Percentiles rank a stretch among this genome's conserved stretches.
Evolutionary conservation across 2,113 vertebrate genomes (phyloP).

Genomic region (Daubentonia madagascariensis): DNA sequence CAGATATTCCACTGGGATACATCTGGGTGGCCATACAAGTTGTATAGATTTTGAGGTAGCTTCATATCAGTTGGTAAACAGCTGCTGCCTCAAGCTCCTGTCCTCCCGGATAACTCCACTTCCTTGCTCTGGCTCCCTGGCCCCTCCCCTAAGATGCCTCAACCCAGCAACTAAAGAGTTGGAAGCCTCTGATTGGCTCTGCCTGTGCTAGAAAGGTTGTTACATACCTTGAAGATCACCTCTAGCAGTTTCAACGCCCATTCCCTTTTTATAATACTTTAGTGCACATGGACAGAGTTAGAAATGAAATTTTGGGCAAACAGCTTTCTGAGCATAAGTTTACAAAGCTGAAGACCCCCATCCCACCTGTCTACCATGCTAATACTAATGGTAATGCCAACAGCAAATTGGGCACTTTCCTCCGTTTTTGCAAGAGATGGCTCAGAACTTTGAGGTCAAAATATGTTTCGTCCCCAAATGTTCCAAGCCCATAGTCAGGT

Average conservation of each 20-base stretch:
- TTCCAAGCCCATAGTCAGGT: background rate
- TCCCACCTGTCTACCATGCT: background rate
- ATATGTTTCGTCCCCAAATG: background rate
- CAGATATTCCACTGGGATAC: background rate
- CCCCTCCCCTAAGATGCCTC: background rate
- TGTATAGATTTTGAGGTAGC: background rate
- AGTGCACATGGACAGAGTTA: background rate
- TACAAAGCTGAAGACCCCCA: background rate
- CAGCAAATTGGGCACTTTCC: background rate
- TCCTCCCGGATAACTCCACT: background rate
- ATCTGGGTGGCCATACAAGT: background rate
- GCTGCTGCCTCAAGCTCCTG: background rate
- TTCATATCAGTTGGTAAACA: background rate
- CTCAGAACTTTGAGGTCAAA: conserved; percentile 5
- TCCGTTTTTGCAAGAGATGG: background rate
- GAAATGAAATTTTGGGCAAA: background rate
- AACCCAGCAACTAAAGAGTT: background rate
- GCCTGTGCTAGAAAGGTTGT: background rate
- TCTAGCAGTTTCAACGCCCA: background rate
- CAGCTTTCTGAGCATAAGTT: background rate
- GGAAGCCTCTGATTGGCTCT: background rate
- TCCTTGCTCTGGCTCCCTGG: background rate
- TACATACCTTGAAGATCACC: background rate
- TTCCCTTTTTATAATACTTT: background rate
- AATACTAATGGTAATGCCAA: background rate